These are phyloP conservation scores for Muscicapa comitata DNA, from an alignment of 2,797 vertebrate genomes.

Conservation along the genomic window DNA sequence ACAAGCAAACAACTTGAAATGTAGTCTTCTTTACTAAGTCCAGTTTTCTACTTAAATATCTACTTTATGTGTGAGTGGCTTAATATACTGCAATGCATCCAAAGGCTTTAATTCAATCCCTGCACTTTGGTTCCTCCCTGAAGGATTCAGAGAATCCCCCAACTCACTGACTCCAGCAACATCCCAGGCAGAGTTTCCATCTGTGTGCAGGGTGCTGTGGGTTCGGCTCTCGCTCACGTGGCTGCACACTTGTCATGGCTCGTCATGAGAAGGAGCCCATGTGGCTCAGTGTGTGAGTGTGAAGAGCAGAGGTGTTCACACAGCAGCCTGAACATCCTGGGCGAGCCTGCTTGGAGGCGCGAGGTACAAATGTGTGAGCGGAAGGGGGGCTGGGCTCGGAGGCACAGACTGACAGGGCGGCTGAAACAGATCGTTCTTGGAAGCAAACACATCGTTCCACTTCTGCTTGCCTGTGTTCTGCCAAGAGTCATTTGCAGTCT, in stretches of 20 bases:
- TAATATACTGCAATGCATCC: no score
- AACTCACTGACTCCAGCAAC: no score
- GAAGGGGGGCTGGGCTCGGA: neutral
- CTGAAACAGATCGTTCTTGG: constrained; percentile 47
- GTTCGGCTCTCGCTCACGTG: neutral
- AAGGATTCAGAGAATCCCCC: no score
- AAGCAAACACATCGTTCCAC: constrained; percentile 36
- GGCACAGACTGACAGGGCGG: neutral
- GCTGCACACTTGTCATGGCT: neutral
- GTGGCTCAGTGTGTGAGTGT: neutral
- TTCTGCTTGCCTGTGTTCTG: constrained; percentile 45
- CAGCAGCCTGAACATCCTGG: constrained; percentile 10
- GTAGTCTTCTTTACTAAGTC: neutral
- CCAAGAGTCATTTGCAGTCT: constrained; percentile 52
- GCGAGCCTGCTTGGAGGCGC: neutral
- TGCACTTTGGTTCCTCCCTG: no score
- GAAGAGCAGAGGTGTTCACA: constrained; percentile 19
- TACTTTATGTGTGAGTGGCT: no score
- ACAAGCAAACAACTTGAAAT: neutral
- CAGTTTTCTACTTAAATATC: neutral
- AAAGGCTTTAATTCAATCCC: no score
- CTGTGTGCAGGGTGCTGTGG: neutral
- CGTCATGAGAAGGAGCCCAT: neutral
- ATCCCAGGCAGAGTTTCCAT: neutral
- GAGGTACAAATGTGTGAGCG: neutral